Base-by-base conservation (phyloP, 2,888 invertebrate genomes). In the Caradrina clavipalpis region DNA sequence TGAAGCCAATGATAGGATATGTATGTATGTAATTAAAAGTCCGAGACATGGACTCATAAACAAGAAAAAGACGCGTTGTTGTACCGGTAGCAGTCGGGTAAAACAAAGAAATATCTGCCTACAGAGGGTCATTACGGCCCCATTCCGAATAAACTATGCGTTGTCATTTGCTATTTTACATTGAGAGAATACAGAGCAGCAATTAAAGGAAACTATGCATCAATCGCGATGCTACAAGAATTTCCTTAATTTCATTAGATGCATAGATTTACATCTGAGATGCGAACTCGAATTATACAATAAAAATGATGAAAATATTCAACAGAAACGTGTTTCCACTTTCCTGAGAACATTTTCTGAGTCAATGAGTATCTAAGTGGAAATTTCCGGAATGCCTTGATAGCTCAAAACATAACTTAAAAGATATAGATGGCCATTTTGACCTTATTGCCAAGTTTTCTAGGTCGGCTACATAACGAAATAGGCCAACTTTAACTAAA, bases 371-470 rank as follows among this genome's bases (percentile, higher is more conserved):
- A 39, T 11, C 11, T 6, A 35, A 51, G 26, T 26, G 26, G 45
- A 58, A 60, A 54, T 57, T 49, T 39, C 11, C 13, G n/a, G 17
- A 50, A 5, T 45, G 45, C 78, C 22, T 47, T 59, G 47, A 59
- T 42, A 56, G 42, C 55, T 73, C 8, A 77, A 73, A 76, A 57
- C 47, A 26, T 47, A 53, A 47, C 4, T 39, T 57, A 49, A 35
- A 54, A 22, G 54, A 77, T 55, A 64, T 74, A 22, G 39, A 45
- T 22, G 17, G 56, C 31, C 51, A 53, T 49, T 64, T 78, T 53
- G 65, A 58, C 59, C 64, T 51, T 51, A 51, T 72, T 73, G 22
- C 64, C 22, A 55, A 73, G 19, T 78, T 77, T 72, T 74, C 73
- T 73, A 42, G 73, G 50, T 78, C 73, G 55, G 35, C 42, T 55